Percentiles rank a stretch among this genome's conserved stretches.
Evolutionary conservation across 2,113 vertebrate species (phyloP).

Genomic region (Chrysochloris asiatica): DNA sequence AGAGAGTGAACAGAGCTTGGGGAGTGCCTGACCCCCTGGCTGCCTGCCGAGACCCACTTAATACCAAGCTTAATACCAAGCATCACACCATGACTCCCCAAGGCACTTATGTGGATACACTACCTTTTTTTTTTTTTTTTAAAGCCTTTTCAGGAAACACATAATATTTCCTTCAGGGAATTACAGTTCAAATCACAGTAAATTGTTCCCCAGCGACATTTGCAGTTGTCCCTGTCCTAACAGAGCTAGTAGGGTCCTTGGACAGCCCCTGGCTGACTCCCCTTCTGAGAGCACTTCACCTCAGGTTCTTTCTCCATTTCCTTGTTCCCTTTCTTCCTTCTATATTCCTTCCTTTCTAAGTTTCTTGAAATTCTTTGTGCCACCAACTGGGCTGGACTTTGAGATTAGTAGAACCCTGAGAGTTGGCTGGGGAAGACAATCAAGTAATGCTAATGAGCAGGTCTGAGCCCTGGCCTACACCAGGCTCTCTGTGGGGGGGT

Average conservation of each 20-base stretch:
- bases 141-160: not conserved
- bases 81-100: not conserved
- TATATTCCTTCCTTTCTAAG: not conserved
- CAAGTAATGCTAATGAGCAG: not conserved
- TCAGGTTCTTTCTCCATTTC: not conserved
- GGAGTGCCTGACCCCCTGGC: rapidly evolving
- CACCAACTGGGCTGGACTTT: rapidly evolving
- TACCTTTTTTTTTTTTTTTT: too few relatives aligned
- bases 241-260: not conserved
- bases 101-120: not conserved
- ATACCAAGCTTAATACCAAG: not conserved
- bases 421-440: not conserved
- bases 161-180: not conserved
- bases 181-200: not conserved
- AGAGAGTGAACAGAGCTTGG: not conserved
- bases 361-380: not conserved
- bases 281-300: too few relatives aligned
- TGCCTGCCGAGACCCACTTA: too few relatives aligned
- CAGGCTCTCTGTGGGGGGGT: too few relatives aligned
- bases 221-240: not conserved
- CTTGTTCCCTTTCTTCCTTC: too few relatives aligned
- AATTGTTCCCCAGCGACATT: not conserved
- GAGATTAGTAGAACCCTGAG: not conserved
- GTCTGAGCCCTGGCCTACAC: not conserved
- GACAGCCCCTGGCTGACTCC: not conserved